Conservation (phyloP, 2,888 invertebrate species). For the Philaethria dido region DNA sequence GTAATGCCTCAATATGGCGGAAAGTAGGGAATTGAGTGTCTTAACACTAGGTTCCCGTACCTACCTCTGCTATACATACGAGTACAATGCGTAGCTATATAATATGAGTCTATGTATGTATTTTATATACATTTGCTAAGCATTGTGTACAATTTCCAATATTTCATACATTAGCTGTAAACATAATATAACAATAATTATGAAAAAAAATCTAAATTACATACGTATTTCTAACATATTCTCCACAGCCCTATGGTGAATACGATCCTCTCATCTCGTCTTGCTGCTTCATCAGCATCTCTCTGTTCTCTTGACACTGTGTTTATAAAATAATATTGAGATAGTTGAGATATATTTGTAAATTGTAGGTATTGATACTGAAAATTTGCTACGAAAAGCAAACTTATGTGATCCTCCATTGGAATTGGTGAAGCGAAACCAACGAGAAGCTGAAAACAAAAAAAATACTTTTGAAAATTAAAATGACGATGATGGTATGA, state of each 20-base stretch:
- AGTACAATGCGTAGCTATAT: no score
- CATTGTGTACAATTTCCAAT: no score
- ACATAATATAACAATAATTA: background rate
- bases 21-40: no score
- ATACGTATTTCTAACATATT: conserved; percentile 66
- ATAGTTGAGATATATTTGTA: conserved; percentile 76
- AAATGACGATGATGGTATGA: no score
- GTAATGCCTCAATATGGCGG: no score
- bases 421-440: conserved; percentile 84
- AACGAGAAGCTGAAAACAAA: conserved; percentile 79
- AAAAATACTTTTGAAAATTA: background rate
- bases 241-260: conserved; percentile 67
- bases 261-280: conserved; percentile 66
- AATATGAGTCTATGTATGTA: no score
- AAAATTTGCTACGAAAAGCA: conserved; percentile 85
- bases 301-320: conserved; percentile 69
- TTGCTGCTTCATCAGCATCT: conserved; percentile 57
- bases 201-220: conserved; percentile 43
- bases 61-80: no score
- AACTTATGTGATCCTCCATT: conserved; percentile 75
- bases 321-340: conserved; percentile 76
- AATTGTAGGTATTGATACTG: conserved; percentile 86
- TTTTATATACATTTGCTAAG: no score
- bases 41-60: no score
- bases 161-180: no score